Evolutionary conservation across 2,113 vertebrate species (phyloP).

Genomic region (Numenius arquata): DNA sequence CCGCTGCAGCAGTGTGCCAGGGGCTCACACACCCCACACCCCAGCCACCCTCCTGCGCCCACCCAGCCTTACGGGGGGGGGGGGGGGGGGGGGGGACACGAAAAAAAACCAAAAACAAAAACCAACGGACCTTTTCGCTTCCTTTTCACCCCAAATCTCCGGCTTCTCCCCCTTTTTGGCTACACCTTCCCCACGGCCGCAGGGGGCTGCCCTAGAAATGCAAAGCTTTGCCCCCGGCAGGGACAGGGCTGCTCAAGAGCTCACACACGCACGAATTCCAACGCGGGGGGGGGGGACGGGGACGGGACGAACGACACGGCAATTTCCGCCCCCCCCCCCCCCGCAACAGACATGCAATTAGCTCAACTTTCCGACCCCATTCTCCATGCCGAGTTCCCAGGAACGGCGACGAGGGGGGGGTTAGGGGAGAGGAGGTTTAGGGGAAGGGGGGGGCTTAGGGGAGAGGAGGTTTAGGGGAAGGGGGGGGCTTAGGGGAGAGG

Average conservation of each 20-base stretch:
- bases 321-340: not conserved
- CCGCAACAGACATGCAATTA: not conserved
- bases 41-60: not conserved
- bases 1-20: not conserved
- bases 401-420: too few relatives aligned
- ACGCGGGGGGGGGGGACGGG: not conserved
- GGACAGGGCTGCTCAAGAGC: not conserved
- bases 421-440: too few relatives aligned
- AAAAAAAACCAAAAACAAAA: accelerated
- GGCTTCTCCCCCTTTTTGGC: not conserved
- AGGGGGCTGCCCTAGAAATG: not conserved
- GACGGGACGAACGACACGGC: too few relatives aligned
- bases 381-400: not conserved
- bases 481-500: too few relatives aligned
- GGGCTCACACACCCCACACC: not conserved
- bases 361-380: not conserved
- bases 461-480: too few relatives aligned
- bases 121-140: too few relatives aligned
- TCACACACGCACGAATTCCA: not conserved
- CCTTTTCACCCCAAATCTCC: not conserved
- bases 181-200: not conserved
- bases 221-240: too few relatives aligned
- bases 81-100: too few relatives aligned
- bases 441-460: too few relatives aligned
- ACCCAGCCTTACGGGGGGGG: not conserved